These are phyloP conservation scores for Mimachlamys varia DNA, from an alignment of 2,888 invertebrate genomes.

Conservation along the genomic window DNA sequence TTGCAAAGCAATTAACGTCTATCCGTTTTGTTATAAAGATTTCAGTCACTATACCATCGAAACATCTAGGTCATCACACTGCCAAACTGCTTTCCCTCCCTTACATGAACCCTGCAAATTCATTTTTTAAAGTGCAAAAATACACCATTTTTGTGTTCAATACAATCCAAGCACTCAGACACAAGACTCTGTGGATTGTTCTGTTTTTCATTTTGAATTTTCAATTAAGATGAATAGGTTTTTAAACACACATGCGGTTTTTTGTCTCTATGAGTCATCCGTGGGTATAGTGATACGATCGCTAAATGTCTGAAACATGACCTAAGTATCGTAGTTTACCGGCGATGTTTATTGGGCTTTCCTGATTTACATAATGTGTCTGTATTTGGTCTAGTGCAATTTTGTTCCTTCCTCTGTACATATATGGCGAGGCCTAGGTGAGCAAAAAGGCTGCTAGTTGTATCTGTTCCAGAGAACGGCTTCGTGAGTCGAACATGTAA, in stretches of 20 bases:
- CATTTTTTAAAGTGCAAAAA: too few species aligned
- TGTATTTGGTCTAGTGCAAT: neutral
- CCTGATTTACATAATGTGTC: slow-evolving; percentile 2
- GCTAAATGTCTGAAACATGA: neutral
- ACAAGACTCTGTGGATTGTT: neutral
- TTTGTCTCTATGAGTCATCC: neutral
- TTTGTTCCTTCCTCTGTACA: neutral
- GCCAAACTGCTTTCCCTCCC: too few species aligned
- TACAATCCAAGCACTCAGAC: neutral
- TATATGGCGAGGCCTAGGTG: neutral
- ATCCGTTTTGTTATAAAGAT: too few species aligned
- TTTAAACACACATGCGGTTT: neutral
- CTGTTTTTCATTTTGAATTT: neutral
- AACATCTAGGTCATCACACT: too few species aligned
- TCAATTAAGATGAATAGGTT: neutral
- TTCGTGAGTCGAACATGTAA: neutral
- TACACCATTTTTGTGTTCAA: too few species aligned
- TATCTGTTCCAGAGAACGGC: too few species aligned
- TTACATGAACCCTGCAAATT: too few species aligned
- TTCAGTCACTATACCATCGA: too few species aligned
- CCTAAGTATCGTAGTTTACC: neutral
- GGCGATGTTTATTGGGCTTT: neutral
- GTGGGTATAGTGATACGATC: neutral
- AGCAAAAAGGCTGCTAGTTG: neutral
- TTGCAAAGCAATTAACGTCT: too few species aligned